Percentiles rank a stretch among this genome's conserved stretches.
These are phyloP conservation scores for Zoanthus gigantus DNA, from an alignment of 92 coral and sea anemone species.

Conservation along the genomic window DNA sequence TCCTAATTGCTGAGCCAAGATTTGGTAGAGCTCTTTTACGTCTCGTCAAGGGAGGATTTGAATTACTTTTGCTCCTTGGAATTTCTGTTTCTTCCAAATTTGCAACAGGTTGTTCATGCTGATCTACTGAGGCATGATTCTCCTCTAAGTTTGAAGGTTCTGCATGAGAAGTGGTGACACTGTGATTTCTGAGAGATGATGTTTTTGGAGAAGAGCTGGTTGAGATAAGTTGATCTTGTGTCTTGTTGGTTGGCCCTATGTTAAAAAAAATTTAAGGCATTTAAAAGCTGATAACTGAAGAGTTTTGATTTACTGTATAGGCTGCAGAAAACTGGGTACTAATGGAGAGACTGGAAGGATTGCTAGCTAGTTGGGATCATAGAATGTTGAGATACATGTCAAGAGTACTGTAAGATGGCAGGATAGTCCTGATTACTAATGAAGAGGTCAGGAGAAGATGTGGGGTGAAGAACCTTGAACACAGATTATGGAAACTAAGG, in stretches of 20 bases:
- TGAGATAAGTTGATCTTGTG: conserved; percentile 7
- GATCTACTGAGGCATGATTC: background rate
- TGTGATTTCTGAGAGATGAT: background rate
- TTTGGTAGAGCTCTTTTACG: conserved; percentile 82
- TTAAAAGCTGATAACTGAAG: no score
- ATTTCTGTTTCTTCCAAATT: background rate
- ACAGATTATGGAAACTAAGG: no score
- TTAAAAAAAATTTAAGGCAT: background rate
- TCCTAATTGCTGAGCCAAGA: conserved; percentile 71
- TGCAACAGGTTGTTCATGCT: conserved; percentile 32
- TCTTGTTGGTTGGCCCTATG: conserved; percentile 12
- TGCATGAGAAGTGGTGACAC: conserved; percentile 10
- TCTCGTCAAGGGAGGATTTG: conserved; percentile 41
- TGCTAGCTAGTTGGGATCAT: no score
- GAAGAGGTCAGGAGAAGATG: no score
- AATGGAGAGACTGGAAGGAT: no score
- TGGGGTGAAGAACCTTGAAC: no score
- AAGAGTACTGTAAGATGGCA: no score
- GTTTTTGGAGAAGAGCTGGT: background rate
- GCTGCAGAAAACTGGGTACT: no score
- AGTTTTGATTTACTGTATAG: no score
- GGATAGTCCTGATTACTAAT: no score
- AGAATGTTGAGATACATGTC: no score
- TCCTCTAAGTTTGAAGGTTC: conserved; percentile 13
- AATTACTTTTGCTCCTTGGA: background rate